A percentile compares a stretch with the other conserved stretches of the same genome.
phyloP scores from a whole-genome alignment of 2,797 vertebrate genomes.

The Hypotaenidia philippensis region DNA sequence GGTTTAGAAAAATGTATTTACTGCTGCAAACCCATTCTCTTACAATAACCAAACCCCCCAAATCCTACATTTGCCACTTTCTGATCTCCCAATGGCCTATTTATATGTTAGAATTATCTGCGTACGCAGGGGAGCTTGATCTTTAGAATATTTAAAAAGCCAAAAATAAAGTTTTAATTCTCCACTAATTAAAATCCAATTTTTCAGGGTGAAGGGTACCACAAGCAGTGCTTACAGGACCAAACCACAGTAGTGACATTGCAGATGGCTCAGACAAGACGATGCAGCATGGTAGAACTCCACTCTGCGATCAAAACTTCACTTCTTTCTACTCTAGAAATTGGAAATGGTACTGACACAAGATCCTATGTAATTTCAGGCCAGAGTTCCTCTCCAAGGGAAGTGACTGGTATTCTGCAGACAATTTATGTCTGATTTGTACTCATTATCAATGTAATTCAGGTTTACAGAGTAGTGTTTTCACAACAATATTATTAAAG shows the following conservation, averaged over 20 bases:
- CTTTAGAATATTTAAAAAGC: neutral
- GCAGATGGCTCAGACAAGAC: neutral
- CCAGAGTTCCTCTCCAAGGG: neutral
- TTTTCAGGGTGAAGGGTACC: neutral
- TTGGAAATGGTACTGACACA: neutral
- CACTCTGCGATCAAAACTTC: neutral
- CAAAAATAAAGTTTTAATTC: neutral
- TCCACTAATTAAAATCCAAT: neutral
- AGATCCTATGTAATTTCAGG: neutral
- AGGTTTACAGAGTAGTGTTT: neutral
- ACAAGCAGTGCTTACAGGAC: neutral
- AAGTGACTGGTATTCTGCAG: neutral
- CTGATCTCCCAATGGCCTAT: neutral
- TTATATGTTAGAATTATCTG: neutral
- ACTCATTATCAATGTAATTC: neutral
- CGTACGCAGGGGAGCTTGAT: neutral
- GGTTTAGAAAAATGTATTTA: neutral
- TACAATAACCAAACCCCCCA: neutral
- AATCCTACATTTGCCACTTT: neutral
- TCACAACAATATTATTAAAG: neutral
- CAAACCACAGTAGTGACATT: neutral
- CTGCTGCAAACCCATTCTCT: neutral
- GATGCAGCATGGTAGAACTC: neutral
- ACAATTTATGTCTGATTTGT: neutral
- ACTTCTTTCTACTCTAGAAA: neutral